phyloP scores from a whole-genome alignment of 2,888 invertebrate species.

The Dioctria linearis region DNA sequence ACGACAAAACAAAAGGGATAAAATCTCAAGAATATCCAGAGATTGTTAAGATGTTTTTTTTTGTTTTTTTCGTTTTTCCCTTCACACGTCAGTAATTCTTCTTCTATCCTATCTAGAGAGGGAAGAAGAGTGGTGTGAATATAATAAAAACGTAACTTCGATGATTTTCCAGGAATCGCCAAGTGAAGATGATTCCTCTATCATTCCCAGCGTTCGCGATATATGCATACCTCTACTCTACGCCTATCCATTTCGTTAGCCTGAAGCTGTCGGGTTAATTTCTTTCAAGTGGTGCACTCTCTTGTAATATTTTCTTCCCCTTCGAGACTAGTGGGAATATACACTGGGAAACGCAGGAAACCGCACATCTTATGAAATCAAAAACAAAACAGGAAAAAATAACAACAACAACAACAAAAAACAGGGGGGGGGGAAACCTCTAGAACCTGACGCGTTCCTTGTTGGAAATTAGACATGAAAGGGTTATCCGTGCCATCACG shows the following conservation, averaged over 20 bases:
- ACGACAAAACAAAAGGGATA: neutral
- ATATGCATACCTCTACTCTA: neutral
- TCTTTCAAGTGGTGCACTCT: constrained; percentile 9
- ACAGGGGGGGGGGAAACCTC: neutral
- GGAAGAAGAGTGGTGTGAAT: neutral
- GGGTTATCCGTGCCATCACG: neutral
- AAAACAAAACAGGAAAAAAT: no score
- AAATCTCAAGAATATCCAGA: neutral
- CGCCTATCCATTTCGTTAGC: constrained; percentile 8
- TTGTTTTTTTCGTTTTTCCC: neutral
- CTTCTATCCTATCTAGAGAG: constrained; percentile 1
- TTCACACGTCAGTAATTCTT: neutral
- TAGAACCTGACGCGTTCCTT: neutral
- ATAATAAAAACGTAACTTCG: constrained; percentile 13
- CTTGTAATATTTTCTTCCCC: neutral
- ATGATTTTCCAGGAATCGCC: constrained; percentile 17
- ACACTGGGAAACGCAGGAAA: constrained; percentile 11
- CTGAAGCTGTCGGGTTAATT: constrained; percentile 28
- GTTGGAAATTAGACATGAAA: constrained; percentile 3
- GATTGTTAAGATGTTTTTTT: neutral
- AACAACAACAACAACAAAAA: neutral
- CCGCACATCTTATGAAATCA: constrained; percentile 34
- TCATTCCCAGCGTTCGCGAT: constrained; percentile 14
- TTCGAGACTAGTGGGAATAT: neutral
- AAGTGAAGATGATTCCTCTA: constrained; percentile 4